Evolutionary conservation across 2,113 vertebrate species (phyloP), one percentile per base, ranked within the genome.

Genomic region (Reinhardtius hippoglossoides): DNA sequence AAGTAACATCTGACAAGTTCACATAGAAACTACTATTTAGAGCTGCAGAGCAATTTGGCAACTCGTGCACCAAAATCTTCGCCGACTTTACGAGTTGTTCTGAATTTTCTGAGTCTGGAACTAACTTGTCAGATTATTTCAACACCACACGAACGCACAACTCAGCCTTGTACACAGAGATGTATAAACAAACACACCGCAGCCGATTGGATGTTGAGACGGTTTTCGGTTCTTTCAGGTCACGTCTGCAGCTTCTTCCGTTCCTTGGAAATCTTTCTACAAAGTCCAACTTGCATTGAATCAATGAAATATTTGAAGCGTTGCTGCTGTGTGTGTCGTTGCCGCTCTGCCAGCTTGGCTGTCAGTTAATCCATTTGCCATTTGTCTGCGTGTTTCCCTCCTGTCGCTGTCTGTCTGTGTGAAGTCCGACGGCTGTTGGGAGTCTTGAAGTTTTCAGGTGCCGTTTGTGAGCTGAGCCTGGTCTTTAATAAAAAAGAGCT

Each of bases 371-470:
- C 84, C 80, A 21, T 78, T 67, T 78, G 62, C 80, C 83, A 74
- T 83, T 91, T 85, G 81, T 85, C 52, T 64, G 57, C 35, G 55
- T 61, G 71, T 74, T 46, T 46, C 71, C 31, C 24, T 72, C 69
- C 78, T 67, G 73, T 81, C 62, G 68, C 21, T 61, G 69, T 77
- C 80, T 75, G 73, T 81, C 62, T 68, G 10, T 74, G 60, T 31
- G 78, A 15, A 81, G 66, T 76, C 21, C 66, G 86, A 83, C 90
- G 87, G 89, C 89, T 89, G 89, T 82, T 31, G 35, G 26, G 16
- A 70, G 71, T 74, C 83, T 88, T 92, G 87, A 91, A 90, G 80
- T 81, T 81, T 82, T 76, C 91, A 91, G 89, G 88, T 91, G 86
- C 66, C 77, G 82, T 90, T 92, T 92, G 82, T 86, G 67, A 75